These are phyloP conservation scores for Papilio demoleus DNA, from an alignment of 2,888 invertebrate species.

Conservation along the genomic window DNA sequence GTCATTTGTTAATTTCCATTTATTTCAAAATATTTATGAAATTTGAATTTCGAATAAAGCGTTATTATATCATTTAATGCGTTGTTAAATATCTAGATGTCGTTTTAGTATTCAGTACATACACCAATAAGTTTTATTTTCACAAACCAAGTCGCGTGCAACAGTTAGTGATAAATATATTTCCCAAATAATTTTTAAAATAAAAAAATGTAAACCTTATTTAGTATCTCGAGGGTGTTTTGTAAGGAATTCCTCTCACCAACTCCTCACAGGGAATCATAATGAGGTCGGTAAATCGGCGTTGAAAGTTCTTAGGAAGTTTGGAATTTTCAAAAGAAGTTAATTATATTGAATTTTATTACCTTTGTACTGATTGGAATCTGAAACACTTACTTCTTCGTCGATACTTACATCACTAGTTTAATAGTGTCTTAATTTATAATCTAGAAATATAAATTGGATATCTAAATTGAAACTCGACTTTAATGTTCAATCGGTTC, in stretches of 20 bases:
- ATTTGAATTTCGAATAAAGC: too few species aligned
- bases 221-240: slow-evolving; percentile 32
- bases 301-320: neutral
- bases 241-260: slow-evolving; percentile 20
- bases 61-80: too few species aligned
- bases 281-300: slow-evolving; percentile 33
- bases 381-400: neutral
- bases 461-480: too few species aligned
- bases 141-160: too few species aligned
- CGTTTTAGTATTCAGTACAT: too few species aligned
- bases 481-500: too few species aligned
- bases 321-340: slow-evolving; percentile 22
- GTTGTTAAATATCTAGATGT: too few species aligned
- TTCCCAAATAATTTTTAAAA: slow-evolving; percentile 9
- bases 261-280: slow-evolving; percentile 22
- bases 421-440: neutral
- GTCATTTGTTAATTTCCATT: too few species aligned
- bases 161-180: too few species aligned
- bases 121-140: too few species aligned
- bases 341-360: slow-evolving; percentile 13
- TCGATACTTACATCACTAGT: neutral
- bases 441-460: too few species aligned
- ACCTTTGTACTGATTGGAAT: neutral
- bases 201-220: slow-evolving; percentile 21
- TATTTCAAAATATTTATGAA: too few species aligned